These are phyloP conservation scores for Rhinichthys osculus DNA, from an alignment of 2,797 vertebrate species.

Conservation along the genomic window DNA sequence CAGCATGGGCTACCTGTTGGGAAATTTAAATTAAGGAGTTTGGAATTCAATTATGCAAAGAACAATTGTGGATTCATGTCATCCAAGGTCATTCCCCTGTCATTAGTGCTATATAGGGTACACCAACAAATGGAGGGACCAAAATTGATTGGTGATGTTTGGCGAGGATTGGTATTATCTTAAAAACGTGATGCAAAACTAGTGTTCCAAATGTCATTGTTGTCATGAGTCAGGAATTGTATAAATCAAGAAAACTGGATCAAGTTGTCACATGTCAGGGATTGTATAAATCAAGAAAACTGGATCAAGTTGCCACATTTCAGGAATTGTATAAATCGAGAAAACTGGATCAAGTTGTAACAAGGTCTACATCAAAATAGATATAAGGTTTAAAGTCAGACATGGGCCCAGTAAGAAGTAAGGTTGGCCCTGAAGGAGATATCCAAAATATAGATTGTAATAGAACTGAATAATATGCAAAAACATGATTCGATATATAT, in stretches of 20 bases:
- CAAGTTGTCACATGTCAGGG: not conserved
- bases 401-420: too few relatives aligned
- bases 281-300: too few relatives aligned
- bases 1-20: not conserved
- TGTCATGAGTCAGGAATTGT: not conserved
- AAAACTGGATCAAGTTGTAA: too few relatives aligned
- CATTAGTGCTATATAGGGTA: not conserved
- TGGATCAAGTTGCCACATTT: too few relatives aligned
- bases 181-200: not conserved
- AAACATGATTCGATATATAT: not conserved
- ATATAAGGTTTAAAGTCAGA: too few relatives aligned
- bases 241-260: not conserved
- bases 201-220: not conserved
- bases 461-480: not conserved
- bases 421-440: not conserved
- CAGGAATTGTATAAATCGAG: too few relatives aligned
- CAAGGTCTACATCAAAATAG: too few relatives aligned
- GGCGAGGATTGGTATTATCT: not conserved
- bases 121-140: not conserved
- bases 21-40: conserved; percentile 13
- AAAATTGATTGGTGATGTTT: not conserved
- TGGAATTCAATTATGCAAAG: not conserved
- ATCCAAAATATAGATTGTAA: not conserved
- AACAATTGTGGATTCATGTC: not conserved
- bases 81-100: not conserved